Evolutionary conservation across 2,113 vertebrate species (phyloP), one percentile per base, ranked within the genome.

Genomic region (Salvelinus namaycush): DNA sequence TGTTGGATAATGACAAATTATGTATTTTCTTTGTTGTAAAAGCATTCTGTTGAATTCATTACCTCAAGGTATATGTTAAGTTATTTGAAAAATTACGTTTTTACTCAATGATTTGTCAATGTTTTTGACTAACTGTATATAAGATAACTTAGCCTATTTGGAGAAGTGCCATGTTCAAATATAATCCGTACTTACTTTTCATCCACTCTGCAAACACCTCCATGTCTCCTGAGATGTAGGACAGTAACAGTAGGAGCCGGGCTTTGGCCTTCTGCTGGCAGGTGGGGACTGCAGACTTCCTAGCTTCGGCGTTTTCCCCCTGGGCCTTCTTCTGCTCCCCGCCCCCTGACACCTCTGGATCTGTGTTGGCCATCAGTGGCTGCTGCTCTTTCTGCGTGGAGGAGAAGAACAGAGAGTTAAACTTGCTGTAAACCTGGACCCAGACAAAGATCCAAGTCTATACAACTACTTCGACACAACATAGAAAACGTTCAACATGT

Each of bases 161-260:
- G 57, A 60, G 57, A 60, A 60, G 57, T 60, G 57, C n/a, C 0
- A 16, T 60, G 4, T 60, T n/a, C 6, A n/a, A 60, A 16, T 12
- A 27, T 11, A 3, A 4, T 8, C 12, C 13, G 18, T 22, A 5
- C 86, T 83, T 86, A 94, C 94, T 92, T 86, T 92, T 87, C 89
- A 94, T 93, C 93, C 94, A 94, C 84, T 93, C 89, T 31, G 79
- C 92, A 80, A 92, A 92, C 14, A 78, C 78, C 14, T 77, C 13
- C 94, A 94, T 94, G 73, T 94, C 93, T 75, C 93, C 94, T 29
- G 90, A 78, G 70, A 94, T 89, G 76, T 91, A 93, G 7, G 89
- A 92, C 26, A 91, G 73, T 8, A 76, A 81, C 34, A 84, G 90
- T 0, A 87, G 69, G 80, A 93, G 51, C 18, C 69, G 73, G 24